Evolutionary conservation across 2,888 invertebrate species (phyloP), one percentile per base, ranked within the genome.

Genomic region (Eupeodes luniger): DNA sequence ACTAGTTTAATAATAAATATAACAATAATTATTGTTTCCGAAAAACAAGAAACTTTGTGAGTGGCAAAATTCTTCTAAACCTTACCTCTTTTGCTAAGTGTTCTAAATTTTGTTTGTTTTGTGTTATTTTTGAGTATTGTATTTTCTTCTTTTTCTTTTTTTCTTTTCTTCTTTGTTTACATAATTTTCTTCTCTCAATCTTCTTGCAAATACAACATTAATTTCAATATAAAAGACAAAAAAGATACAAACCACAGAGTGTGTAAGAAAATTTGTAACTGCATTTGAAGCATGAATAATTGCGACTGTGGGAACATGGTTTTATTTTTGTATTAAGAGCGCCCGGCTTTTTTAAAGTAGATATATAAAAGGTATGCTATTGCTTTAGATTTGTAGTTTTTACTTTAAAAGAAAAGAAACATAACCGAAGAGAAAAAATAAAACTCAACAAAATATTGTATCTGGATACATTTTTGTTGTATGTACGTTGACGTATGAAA

Each of bases 221-320:
- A 75, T 75, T 75, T 62, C 77, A 67, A 57, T 57, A 57, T 77
- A 9, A 57, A 57, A 57, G 12, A 47, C 34, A 47, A n/a, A 55
- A 14, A 44, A 47, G 4, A 44, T 44, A 44, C 6, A 61, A 36
- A 55, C 49, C 53, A 49, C 40, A 69, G 69, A 69, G 69, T 76
- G 79, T 81, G 80, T 81, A 88, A 75, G 70, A 88, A 27, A 80
- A 85, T 85, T 84, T 88, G 84, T 81, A 88, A 81, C 84, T 88
- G 81, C 84, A 85, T 85, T 81, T 81, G 85, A 85, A 85, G 85
- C 78, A 88, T 88, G 81, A 85, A 88, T 85, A 88, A 88, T 85
- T 88, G 81, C 85, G 75, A 85, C 88, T 88, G 88, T 88, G 88
- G 88, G 88, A 88, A 88, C 78, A 85, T 77, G 74, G 47, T 59